phyloP scores from a whole-genome alignment of 2,888 invertebrate genomes.

The Diloba caeruleocephala region DNA sequence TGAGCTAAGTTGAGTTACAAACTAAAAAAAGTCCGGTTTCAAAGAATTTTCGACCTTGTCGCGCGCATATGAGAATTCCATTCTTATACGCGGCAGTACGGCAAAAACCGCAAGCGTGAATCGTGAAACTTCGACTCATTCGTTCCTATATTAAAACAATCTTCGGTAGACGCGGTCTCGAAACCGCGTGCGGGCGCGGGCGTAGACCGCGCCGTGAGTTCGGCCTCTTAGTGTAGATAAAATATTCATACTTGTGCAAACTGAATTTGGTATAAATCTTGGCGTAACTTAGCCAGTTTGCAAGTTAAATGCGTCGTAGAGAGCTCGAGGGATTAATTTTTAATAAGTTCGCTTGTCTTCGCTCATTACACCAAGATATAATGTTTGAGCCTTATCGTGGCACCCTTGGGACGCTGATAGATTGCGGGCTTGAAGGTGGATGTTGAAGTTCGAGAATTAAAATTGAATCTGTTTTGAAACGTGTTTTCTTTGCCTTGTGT shows the following conservation, averaged over 20 bases:
- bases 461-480: too few relatives aligned
- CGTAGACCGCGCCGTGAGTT: conserved; percentile 39
- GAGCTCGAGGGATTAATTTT: conserved; percentile 59
- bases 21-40: too few relatives aligned
- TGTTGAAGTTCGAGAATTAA: conserved; percentile 1
- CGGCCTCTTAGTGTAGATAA: conserved; percentile 56
- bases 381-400: conserved; percentile 16
- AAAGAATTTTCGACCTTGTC: too few relatives aligned
- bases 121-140: too few relatives aligned
- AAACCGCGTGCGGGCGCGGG: not conserved
- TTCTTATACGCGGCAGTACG: too few relatives aligned
- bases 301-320: conserved; percentile 54
- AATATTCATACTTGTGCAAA: conserved; percentile 63
- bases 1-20: too few relatives aligned
- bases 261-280: conserved; percentile 59
- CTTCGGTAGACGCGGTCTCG: too few relatives aligned
- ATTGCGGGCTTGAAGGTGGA: conserved; percentile 4
- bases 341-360: conserved; percentile 54
- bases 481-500: too few relatives aligned
- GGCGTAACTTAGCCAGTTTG: conserved; percentile 52
- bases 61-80: too few relatives aligned
- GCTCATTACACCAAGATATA: conserved; percentile 24
- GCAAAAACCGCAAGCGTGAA: too few relatives aligned
- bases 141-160: too few relatives aligned
- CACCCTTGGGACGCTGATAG: conserved; percentile 6